Evolutionary conservation across 2,888 invertebrate genomes (phyloP).

Genomic region (Cosmia pyralina): DNA sequence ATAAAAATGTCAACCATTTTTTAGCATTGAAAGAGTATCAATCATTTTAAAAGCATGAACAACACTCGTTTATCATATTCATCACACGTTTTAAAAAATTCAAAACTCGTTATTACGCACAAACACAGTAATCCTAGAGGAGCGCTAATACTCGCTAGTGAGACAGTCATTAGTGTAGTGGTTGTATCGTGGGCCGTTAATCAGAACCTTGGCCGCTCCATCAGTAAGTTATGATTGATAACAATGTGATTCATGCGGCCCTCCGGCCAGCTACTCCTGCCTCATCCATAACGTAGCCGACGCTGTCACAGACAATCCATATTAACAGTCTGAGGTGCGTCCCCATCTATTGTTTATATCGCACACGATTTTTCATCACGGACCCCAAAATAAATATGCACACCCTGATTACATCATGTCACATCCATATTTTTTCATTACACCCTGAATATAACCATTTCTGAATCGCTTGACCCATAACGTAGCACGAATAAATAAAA

Average conservation of each 20-base stretch:
- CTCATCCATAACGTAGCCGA: slow-evolving; percentile 80
- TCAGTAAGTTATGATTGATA: slow-evolving; percentile 89
- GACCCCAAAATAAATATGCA: slow-evolving; percentile 60
- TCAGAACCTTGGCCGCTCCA: slow-evolving; percentile 79
- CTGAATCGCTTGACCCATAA: slow-evolving; percentile 51
- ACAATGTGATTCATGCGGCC: slow-evolving; percentile 76
- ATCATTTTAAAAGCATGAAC: slow-evolving; percentile 22
- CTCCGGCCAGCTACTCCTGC: slow-evolving; percentile 66
- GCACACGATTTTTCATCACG: slow-evolving; percentile 63
- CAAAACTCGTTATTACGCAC: slow-evolving; percentile 16
- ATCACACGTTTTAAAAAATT: slow-evolving; percentile 5
- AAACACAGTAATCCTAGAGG: slow-evolving; percentile 21
- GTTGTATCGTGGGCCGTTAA: slow-evolving; percentile 72
- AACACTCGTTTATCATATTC: slow-evolving; percentile 2
- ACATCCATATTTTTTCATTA: slow-evolving; percentile 59
- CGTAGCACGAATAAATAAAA: slow-evolving; percentile 54
- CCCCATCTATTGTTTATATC: slow-evolving; percentile 63
- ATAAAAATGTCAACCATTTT: slow-evolving; percentile 2
- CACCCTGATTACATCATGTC: slow-evolving; percentile 56
- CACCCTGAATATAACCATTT: slow-evolving; percentile 35
- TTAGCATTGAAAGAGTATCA: neutral
- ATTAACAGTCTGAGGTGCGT: slow-evolving; percentile 71
- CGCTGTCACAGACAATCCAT: slow-evolving; percentile 80
- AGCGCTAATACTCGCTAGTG: slow-evolving; percentile 45
- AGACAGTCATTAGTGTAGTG: slow-evolving; percentile 69